phyloP scores from a whole-genome alignment of 2,797 vertebrate species.

The Pangasius djambal region DNA sequence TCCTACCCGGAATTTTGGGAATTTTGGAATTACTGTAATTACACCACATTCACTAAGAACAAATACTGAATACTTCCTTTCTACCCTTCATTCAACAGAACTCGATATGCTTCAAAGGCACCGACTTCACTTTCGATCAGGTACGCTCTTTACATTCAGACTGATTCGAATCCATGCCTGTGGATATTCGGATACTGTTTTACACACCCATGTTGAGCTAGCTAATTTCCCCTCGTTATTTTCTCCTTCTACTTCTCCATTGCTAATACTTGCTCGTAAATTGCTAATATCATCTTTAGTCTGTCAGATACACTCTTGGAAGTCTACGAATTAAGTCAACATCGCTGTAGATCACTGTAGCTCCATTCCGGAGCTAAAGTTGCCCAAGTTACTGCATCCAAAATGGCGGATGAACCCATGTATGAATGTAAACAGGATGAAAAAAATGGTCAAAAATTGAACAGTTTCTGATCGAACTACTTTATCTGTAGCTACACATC shows the following conservation, averaged over 20 bases:
- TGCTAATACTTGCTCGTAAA: too few relatives aligned
- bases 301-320: not conserved
- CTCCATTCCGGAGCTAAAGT: not conserved
- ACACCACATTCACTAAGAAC: not conserved
- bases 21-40: not conserved
- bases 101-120: constrained; percentile 58
- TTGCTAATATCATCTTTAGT: not conserved
- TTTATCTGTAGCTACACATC: not conserved
- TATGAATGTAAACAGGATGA: not conserved
- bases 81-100: constrained; percentile 51
- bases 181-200: not conserved
- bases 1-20: not conserved
- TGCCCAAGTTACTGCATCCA: not conserved
- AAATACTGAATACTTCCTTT: not conserved
- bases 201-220: not conserved
- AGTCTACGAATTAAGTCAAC: too few relatives aligned
- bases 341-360: not conserved
- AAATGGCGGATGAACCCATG: not conserved
- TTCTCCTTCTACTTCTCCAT: not conserved
- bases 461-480: not conserved
- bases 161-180: not conserved
- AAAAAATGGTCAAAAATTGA: not conserved
- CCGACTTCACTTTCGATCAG: constrained; percentile 60
- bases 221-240: not conserved
- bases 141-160: constrained; percentile 53